Base-by-base conservation (phyloP, 2,113 vertebrate species). In the Chascanopsetta lugubris region DNA sequence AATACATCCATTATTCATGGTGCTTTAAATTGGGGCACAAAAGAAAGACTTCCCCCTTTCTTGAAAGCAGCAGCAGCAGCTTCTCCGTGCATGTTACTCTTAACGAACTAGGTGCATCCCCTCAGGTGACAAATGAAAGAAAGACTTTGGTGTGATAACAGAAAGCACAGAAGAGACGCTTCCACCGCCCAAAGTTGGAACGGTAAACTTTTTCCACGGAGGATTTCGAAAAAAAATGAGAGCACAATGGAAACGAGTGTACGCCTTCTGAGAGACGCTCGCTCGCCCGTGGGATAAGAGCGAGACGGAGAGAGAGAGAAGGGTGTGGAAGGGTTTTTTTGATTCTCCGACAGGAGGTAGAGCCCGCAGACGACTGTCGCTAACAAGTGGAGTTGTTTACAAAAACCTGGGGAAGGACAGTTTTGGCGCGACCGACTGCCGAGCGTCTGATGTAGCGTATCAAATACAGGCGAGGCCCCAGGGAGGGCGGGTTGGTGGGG, bases 381-480 rank as follows among this genome's bases (percentile, higher is more conserved):
- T 84, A 90, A 92, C 81, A 75, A 90, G 82, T 80, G 42, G 45
- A 48, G 59, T 68, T 88, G 85, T 90, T 91, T 85, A 85, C 74
- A 63, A 60, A 70, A 36, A 75, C 46, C 62, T 45, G 43, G 69
- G 61, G 58, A 65, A 82, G 73, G 76, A 68, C 70, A 58, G 34
- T 69, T 77, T 61, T 60, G 73, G 70, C 63, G 55, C 25, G 4
- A 59, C 61, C 21, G 71, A 67, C 82, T 75, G 51, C 17, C 36
- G 78, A 72, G 66, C 27, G 34, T 77, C 82, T 79, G 75, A 86
- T 78, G 68, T 59, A 69, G 69, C 73, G 63, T 85, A 85, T 86
- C 69, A 88, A 90, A 90, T 66, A 56, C 73, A 72, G 51, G 51
- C 49, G 1, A 57, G 34, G 82, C 82, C 76, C 64, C 30, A 21